Base-by-base conservation (phyloP, 2,113 vertebrate species). In the Prochilodus magdalenae region DNA sequence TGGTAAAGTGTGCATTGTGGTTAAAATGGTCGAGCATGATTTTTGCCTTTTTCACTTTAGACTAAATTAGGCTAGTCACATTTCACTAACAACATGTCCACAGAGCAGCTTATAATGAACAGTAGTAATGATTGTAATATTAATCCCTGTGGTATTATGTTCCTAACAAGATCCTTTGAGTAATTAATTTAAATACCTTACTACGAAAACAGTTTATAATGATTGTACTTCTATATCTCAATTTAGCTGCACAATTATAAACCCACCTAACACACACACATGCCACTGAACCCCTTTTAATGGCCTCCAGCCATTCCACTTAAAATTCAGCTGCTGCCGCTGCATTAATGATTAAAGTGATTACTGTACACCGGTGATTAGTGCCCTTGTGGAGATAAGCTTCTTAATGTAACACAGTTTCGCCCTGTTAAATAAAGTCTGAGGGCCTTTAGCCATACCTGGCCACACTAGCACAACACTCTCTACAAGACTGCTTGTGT, bases 271-370 rank as follows among this genome's bases (percentile, higher is more conserved):
- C 77, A 69, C 22, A 72, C 75, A 78, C 77, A 66, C 59, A 79
- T 44, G 11, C 40, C 63, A 75, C 57, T 55, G 13, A 44, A 33
- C 36, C 63, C 4, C 49, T 75, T 69, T 66, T 63, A 66, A 79
- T 86, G 65, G 62, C 69, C 76, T 77, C 49, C 63, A 83, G 67
- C 71, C 75, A 82, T 62, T 81, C 55, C 51, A 66, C 78, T 80
- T 82, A 77, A 85, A 79, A 85, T 87, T 81, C 84, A 71, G 62
- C 36, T 67, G 29, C 82, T 36, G 24, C 8, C 51, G 20, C 67
- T 83, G 79, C 62, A 73, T 74, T 80, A 81, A 84, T 83, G 44
- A 87, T 86, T 83, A 83, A 78, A 77, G 60, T 33, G 77, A 85
- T 88, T 80, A 89, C 63, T 77, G 80, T 72, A 47, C 80, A 59